A percentile compares a stretch with the other conserved stretches of the same genome.
Evolutionary conservation across 2,113 vertebrate genomes (phyloP).

Genomic region (Polyodon spathula): DNA sequence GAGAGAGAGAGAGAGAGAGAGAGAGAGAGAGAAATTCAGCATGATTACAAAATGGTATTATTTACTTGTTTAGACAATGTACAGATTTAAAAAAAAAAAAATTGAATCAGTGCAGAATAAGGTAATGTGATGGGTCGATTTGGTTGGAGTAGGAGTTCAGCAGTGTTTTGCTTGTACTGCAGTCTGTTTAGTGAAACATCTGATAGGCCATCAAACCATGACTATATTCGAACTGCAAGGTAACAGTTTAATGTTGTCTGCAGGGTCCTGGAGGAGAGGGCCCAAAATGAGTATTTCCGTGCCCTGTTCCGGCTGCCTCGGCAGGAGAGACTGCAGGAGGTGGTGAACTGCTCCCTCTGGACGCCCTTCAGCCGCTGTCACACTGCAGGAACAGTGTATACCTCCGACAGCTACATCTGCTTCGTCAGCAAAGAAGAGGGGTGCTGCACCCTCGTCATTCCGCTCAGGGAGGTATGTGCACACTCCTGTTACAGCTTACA

Average conservation of each 20-base stretch:
- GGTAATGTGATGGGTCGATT: too few relatives aligned
- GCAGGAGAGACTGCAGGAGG: constrained; percentile 64
- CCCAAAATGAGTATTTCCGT: constrained; percentile 78
- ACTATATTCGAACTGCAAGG: too few relatives aligned
- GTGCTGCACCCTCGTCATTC: constrained; percentile 73
- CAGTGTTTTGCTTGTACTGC: too few relatives aligned
- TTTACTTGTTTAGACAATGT: too few relatives aligned
- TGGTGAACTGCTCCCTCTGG: constrained; percentile 79
- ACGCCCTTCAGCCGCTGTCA: constrained; percentile 87
- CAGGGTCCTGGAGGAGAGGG: constrained; percentile 85
- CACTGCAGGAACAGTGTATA: constrained; percentile 72
- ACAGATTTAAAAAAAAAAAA: too few relatives aligned
- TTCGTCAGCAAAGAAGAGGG: constrained; percentile 85
- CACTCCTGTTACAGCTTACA: background rate
- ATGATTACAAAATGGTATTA: too few relatives aligned
- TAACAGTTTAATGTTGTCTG: background rate
- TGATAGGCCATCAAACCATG: too few relatives aligned
- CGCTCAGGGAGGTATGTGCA: constrained; percentile 73
- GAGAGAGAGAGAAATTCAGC: too few relatives aligned
- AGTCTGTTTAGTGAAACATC: too few relatives aligned
- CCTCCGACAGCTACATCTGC: constrained; percentile 81
- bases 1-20: too few relatives aligned
- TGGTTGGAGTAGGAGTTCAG: too few relatives aligned
- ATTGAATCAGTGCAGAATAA: too few relatives aligned
- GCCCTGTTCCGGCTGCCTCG: constrained; percentile 84